These are phyloP conservation scores for Apodemia hepburni DNA, from an alignment of 2,888 invertebrate genomes.

Conservation along the genomic window DNA sequence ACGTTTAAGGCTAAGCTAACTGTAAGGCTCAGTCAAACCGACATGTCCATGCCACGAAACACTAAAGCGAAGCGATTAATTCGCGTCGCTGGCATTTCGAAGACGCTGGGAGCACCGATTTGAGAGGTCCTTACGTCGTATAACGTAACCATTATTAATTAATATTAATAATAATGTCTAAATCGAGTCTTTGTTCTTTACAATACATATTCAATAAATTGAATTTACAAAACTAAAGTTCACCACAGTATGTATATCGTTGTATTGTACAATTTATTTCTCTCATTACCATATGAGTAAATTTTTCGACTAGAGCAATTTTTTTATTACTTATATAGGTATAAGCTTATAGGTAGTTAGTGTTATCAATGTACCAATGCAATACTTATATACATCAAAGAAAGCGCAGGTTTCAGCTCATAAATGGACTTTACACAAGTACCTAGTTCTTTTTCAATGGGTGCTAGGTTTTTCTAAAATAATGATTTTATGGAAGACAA, in stretches of 20 bases:
- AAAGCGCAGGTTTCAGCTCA: too few species aligned
- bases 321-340: not conserved
- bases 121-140: not conserved
- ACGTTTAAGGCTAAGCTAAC: not conserved
- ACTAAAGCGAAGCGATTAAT: too few species aligned
- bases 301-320: conserved; percentile 2
- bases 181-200: conserved; percentile 45
- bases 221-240: conserved; percentile 41
- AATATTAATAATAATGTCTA: conserved; percentile 40
- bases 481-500: too few species aligned
- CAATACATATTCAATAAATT: conserved; percentile 45
- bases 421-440: too few species aligned
- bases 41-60: too few species aligned
- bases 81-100: too few species aligned
- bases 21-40: not conserved
- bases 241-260: conserved; percentile 53
- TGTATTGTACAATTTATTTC: conserved; percentile 60
- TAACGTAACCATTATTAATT: conserved; percentile 10
- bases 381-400: not conserved
- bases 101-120: too few species aligned
- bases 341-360: not conserved
- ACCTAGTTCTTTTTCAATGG: too few species aligned
- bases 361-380: not conserved
- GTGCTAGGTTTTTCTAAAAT: too few species aligned
- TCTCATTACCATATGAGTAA: conserved; percentile 20